Evolutionary conservation across 2,888 invertebrate genomes (phyloP).

Genomic region (Tenthredo scrophulariae): DNA sequence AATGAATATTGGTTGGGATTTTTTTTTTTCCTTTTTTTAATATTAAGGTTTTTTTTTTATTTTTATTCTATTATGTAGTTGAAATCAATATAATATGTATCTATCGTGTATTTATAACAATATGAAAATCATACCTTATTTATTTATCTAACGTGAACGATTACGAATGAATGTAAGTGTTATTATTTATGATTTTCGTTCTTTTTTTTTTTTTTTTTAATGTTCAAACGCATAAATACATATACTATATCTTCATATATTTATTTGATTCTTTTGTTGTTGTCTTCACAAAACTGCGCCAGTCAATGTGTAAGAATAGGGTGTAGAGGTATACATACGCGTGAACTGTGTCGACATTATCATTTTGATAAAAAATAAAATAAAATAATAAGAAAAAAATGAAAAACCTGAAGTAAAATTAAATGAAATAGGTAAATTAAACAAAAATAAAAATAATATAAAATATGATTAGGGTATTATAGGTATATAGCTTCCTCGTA

Average conservation of each 20-base stretch:
- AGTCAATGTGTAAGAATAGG: conserved; percentile 9
- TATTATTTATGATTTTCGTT: background rate
- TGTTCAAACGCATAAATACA: background rate
- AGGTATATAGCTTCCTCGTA: background rate
- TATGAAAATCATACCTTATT: background rate
- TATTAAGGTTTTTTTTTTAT: background rate
- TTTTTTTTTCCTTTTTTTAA: background rate
- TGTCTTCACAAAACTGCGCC: background rate
- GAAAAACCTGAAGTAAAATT: background rate
- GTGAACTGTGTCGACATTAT: conserved; percentile 16
- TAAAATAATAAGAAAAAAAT: background rate
- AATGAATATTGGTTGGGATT: background rate
- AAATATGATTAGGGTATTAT: conserved; percentile 12
- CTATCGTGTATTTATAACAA: background rate
- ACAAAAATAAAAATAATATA: background rate
- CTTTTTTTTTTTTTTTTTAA: background rate
- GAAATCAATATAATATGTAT: background rate
- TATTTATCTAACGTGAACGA: background rate
- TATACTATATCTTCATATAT: background rate
- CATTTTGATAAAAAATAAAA: background rate
- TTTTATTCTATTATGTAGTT: background rate
- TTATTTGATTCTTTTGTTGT: background rate
- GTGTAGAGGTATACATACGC: background rate
- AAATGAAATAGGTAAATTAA: background rate
- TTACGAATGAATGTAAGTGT: background rate